Evolutionary conservation across 2,113 vertebrate genomes (phyloP).

Genomic region (Anas platyrhynchos): DNA sequence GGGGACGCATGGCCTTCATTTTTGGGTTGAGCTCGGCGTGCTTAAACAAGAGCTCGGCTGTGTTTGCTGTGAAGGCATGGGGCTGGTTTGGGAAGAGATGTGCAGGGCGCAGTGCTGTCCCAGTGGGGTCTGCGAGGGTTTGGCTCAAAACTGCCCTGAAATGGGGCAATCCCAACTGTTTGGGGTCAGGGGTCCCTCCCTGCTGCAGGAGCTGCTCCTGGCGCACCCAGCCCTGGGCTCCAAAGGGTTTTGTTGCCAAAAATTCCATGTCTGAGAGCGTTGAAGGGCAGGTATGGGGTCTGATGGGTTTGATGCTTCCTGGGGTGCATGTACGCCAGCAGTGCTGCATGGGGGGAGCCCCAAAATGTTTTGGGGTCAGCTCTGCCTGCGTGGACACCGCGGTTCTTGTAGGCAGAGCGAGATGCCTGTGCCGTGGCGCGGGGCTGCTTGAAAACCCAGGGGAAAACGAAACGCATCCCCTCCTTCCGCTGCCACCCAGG

Average conservation of each 20-base stretch:
- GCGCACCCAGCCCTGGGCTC: background rate
- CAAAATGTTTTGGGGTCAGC: background rate
- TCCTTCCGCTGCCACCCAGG: background rate
- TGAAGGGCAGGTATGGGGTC: background rate
- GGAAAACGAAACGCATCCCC: background rate
- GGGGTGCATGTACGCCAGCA: background rate
- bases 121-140: rapidly evolving
- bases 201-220: background rate
- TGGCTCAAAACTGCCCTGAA: background rate
- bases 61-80: background rate
- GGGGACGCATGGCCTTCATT: rapidly evolving
- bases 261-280: background rate
- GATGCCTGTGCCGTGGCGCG: background rate
- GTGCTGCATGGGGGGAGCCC: background rate
- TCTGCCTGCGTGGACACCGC: background rate
- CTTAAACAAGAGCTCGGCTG: background rate
- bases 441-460: background rate
- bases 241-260: background rate
- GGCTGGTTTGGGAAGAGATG: background rate
- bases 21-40: background rate
- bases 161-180: background rate
- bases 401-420: background rate
- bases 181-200: background rate
- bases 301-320: background rate
- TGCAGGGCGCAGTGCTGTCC: rapidly evolving